Percentiles rank a stretch among this genome's conserved stretches.
These are phyloP conservation scores for Bombylius major DNA, from an alignment of 2,888 invertebrate species.

Conservation along the genomic window DNA sequence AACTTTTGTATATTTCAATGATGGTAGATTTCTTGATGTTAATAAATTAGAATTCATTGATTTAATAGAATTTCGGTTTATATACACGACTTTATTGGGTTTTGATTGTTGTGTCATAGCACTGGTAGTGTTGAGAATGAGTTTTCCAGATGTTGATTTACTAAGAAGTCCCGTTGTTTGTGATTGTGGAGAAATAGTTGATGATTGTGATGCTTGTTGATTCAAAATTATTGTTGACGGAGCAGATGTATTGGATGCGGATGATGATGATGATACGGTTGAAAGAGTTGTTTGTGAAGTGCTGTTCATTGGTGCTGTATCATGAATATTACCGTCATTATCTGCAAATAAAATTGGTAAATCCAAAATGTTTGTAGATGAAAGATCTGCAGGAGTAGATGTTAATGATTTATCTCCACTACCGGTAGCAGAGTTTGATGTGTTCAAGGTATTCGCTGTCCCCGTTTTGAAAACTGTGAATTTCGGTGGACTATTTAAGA, in stretches of 20 bases:
- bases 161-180: neutral
- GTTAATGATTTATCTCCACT: conserved; percentile 9
- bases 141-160: conserved; percentile 17
- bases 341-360: conserved; percentile 55
- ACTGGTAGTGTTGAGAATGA: conserved; percentile 24
- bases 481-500: conserved; percentile 21
- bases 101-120: conserved; percentile 14
- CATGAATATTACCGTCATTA: conserved; percentile 35
- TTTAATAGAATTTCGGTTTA: conserved; percentile 34
- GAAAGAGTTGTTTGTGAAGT: neutral
- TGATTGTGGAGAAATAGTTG: neutral
- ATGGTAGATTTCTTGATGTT: conserved; percentile 22
- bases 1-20: conserved; percentile 26
- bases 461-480: conserved; percentile 31
- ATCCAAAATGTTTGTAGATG: conserved; percentile 46
- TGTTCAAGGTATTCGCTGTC: conserved; percentile 10
- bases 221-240: neutral
- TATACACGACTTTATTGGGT: conserved; percentile 30
- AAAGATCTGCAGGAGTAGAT: conserved; percentile 34
- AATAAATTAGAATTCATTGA: conserved; percentile 20
- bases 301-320: conserved; percentile 17
- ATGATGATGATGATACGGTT: conserved; percentile 3
- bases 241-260: neutral
- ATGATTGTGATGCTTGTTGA: conserved; percentile 2
- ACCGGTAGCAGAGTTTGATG: conserved; percentile 11